A percentile compares a stretch with the other conserved stretches of the same genome.
These are phyloP conservation scores for Sinosuthora webbiana DNA, from an alignment of 2,113 vertebrate genomes.

Conservation along the genomic window DNA sequence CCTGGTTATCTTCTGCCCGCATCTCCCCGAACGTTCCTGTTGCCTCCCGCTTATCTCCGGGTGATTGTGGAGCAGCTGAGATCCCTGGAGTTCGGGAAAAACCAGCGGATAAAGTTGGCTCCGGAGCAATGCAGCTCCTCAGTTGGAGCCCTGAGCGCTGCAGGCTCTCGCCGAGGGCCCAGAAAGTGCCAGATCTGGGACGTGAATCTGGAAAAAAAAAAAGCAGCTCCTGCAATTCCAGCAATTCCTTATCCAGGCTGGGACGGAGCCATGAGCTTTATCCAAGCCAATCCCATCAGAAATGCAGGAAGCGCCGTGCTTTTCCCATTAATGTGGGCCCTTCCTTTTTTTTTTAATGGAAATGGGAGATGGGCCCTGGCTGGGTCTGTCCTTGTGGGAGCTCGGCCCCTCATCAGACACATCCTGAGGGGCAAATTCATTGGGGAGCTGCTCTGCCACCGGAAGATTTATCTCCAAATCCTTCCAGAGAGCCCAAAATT, in stretches of 20 bases:
- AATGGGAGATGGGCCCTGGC: background rate
- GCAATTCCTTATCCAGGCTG: background rate
- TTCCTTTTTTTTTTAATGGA: background rate
- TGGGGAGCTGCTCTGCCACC: background rate
- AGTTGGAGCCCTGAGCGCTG: background rate
- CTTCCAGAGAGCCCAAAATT: background rate
- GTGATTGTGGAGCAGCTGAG: background rate
- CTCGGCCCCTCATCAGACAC: background rate
- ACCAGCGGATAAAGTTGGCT: background rate
- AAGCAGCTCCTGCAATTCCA: background rate
- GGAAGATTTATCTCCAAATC: background rate
- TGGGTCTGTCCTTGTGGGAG: background rate
- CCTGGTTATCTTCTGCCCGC: background rate
- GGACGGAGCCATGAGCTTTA: background rate
- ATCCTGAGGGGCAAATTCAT: background rate
- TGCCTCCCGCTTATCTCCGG: background rate
- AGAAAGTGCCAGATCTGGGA: background rate
- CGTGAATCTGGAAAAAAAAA: fast-evolving
- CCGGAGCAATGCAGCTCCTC: background rate
- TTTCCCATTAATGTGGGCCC: background rate
- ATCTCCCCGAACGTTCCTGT: background rate
- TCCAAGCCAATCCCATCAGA: background rate
- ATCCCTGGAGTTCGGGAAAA: background rate
- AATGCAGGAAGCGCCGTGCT: background rate
- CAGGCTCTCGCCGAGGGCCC: background rate